Evolutionary conservation across 2,113 vertebrate genomes (phyloP), one percentile per base, ranked within the genome.

Genomic region (Dicaeum eximium): DNA sequence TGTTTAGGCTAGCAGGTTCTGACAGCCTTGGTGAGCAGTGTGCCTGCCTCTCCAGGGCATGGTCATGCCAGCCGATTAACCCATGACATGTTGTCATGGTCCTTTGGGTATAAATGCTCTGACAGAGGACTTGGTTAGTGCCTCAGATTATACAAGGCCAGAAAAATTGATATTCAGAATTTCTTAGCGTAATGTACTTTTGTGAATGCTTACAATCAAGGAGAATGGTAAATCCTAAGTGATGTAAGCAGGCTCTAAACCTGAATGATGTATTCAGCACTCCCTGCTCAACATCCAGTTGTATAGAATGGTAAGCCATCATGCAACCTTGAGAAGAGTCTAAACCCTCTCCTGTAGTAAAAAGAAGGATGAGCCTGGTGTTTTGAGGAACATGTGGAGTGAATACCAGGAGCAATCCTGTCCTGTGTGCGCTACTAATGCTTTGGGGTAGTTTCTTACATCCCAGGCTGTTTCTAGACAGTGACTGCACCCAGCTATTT

Each of bases 181-280:
- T 79, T 81, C 54, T 51, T 82, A n/a, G 21, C 1, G 1, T 80
- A 56, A 27, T 47, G 17, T 47, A 25, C 25, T 51, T 75, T 61
- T 81, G 23, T 64, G 47, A 62, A 33, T 58, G 30, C 67, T 71
- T 54, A 37, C n/a, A 47, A 3, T 70, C 16, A 42, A 45, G 48
- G 13, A 64, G 64, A 64, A 57, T 31, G 2, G 1, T 58, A 40
- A 82, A 56, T 75, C 47, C 64, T 8, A 58, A 74, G 47, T 78
- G 45, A 40, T n/a, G 30, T 60, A 33, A 58, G 50, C 31, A 35
- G 56, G 38, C 21, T 42, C 13, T 64, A 20, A 58, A 33, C 22
- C 30, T 35, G 53, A 85, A 12, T 10, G 22, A 69, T 30, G 24
- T 64, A 20, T 27, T 62, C 0, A 0, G 30, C 21, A 8, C 44